These are phyloP conservation scores for Colius striatus DNA, from an alignment of 2,113 vertebrate genomes.

Conservation along the genomic window DNA sequence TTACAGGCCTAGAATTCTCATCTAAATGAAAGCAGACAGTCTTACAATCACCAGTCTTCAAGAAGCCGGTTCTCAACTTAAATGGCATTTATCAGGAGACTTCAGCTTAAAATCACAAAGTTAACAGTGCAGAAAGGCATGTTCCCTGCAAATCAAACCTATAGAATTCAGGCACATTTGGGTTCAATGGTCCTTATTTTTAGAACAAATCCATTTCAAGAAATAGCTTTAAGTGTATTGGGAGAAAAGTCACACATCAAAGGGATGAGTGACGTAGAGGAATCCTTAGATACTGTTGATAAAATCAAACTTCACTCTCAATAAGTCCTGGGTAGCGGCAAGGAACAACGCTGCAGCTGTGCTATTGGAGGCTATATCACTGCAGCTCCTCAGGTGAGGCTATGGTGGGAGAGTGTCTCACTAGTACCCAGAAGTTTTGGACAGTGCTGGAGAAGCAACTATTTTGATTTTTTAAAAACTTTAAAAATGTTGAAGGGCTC, in stretches of 20 bases:
- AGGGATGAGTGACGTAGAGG: neutral
- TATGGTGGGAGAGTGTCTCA: neutral
- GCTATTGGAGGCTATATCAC: neutral
- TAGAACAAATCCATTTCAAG: constrained; percentile 45
- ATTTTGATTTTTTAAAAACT: neutral
- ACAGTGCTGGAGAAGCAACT: neutral
- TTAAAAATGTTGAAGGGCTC: neutral
- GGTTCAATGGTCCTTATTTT: constrained; percentile 52
- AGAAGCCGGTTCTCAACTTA: constrained; percentile 41
- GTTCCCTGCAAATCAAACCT: constrained; percentile 49
- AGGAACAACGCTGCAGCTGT: neutral
- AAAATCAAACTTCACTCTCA: neutral
- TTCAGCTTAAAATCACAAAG: constrained; percentile 51
- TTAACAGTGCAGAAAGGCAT: neutral
- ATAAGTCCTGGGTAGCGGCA: neutral
- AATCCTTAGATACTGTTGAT: neutral
- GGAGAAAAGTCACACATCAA: neutral
- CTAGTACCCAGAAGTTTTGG: neutral
- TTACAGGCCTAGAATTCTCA: constrained; percentile 3
- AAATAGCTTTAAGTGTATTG: constrained; percentile 16
- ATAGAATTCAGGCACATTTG: constrained; percentile 22
- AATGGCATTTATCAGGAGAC: constrained; percentile 43
- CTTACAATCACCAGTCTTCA: constrained; percentile 29
- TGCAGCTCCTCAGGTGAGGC: neutral
- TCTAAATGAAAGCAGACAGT: constrained; percentile 17